A percentile compares a stretch with the other conserved stretches of the same genome.
These are phyloP conservation scores for Hypsibius dujardini DNA, from an alignment of 1,140 invertebrate genomes.

Conservation along the genomic window DNA sequence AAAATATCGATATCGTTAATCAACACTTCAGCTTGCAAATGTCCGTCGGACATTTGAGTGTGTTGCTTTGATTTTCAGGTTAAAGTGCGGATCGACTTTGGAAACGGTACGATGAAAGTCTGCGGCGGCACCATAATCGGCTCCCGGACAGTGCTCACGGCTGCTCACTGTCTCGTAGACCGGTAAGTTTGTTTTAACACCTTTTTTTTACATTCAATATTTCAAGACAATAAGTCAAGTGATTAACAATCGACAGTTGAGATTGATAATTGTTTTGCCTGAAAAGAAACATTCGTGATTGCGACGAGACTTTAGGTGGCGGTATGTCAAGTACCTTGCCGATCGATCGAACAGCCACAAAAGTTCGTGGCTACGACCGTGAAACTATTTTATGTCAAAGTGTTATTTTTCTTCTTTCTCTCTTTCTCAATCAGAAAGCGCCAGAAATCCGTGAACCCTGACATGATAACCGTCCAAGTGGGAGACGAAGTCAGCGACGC, in stretches of 20 bases:
- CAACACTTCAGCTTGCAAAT: not conserved
- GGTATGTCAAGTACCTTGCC: too few relatives aligned
- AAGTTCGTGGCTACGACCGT: too few relatives aligned
- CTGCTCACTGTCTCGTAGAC: slow-evolving; percentile 5
- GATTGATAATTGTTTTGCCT: too few relatives aligned
- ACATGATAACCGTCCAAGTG: not conserved
- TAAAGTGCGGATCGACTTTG: not conserved
- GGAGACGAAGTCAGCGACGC: not conserved
- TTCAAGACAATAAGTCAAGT: too few relatives aligned
- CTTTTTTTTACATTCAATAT: not conserved
- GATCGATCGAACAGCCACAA: too few relatives aligned
- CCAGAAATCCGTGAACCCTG: not conserved
- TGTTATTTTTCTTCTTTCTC: not conserved
- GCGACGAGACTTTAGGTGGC: too few relatives aligned
- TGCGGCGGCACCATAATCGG: slow-evolving; percentile 9
- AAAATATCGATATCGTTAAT: not conserved
- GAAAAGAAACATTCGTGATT: too few relatives aligned
- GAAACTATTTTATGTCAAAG: not conserved
- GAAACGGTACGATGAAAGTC: slow-evolving; percentile 2
- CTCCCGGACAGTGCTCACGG: not conserved
- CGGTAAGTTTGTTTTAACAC: not conserved
- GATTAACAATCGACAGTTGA: too few relatives aligned
- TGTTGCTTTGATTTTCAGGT: not conserved
- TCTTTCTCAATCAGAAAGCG: not conserved
- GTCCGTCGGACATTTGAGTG: not conserved